Percentiles rank a stretch among this genome's conserved stretches.
These are phyloP conservation scores for Rhynchopsitta pachyrhyncha DNA, from an alignment of 2,113 vertebrate species.

Conservation along the genomic window DNA sequence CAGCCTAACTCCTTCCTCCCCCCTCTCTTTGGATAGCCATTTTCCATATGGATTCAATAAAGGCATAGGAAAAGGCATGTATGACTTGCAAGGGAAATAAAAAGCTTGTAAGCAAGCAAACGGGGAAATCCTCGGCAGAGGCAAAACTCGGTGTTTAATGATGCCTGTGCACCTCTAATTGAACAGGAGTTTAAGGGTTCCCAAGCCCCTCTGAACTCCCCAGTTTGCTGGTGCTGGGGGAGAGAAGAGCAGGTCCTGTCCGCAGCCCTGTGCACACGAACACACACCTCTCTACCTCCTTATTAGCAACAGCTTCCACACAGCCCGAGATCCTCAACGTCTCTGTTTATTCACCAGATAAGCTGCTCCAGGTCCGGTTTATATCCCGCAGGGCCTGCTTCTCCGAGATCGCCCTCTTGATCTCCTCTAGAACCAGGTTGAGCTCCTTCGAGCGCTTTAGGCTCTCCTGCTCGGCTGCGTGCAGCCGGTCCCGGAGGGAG, in stretches of 20 bases:
- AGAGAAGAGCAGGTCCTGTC: conserved; percentile 23
- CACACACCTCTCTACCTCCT: conserved; percentile 23
- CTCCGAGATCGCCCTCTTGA: conserved; percentile 92
- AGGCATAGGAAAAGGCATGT: not conserved
- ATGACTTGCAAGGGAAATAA: not conserved
- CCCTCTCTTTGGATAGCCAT: not conserved
- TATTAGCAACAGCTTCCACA: not conserved
- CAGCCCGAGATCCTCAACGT: not conserved
- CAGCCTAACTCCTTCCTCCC: conserved; percentile 34
- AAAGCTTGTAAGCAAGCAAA: conserved; percentile 29
- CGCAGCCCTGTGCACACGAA: not conserved
- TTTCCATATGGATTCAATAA: conserved; percentile 20
- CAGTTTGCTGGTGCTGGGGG: not conserved
- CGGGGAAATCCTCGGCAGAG: not conserved
- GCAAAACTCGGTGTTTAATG: conserved; percentile 12
- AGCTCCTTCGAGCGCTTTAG: conserved; percentile 95
- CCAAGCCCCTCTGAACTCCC: not conserved
- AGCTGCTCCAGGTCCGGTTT: conserved; percentile 86
- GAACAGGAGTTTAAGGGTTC: conserved; percentile 28
- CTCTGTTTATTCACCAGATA: conserved; percentile 79
- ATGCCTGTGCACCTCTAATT: conserved; percentile 24
- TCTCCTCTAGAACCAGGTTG: conserved; percentile 96
- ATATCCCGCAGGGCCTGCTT: conserved; percentile 84
- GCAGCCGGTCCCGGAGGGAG: conserved; percentile 90
- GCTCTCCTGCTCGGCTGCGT: conserved; percentile 93